These are phyloP conservation scores for Epiblema foenella DNA, from an alignment of 2,888 invertebrate genomes.

Conservation along the genomic window DNA sequence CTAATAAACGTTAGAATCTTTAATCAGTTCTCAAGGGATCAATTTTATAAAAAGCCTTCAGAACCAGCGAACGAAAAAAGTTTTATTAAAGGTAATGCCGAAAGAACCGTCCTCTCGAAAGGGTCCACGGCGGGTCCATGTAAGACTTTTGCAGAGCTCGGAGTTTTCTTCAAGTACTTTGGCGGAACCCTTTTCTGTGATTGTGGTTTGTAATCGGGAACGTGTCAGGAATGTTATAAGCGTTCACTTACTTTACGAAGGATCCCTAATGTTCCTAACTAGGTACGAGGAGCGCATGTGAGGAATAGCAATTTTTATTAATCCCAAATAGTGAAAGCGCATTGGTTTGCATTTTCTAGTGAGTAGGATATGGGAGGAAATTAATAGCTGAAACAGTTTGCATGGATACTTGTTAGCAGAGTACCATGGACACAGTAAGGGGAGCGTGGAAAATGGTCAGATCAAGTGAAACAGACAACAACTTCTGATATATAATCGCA, in stretches of 20 bases:
- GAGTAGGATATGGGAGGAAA: not conserved
- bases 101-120: not conserved
- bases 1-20: too few species aligned
- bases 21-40: too few species aligned
- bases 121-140: not conserved
- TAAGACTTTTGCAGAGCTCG: constrained; percentile 39
- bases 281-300: constrained; percentile 23
- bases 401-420: not conserved
- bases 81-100: constrained; percentile 35
- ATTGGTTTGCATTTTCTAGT: constrained; percentile 6
- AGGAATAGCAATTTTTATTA: constrained; percentile 31
- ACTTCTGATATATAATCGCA: too few species aligned
- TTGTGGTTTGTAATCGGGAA: constrained; percentile 49
- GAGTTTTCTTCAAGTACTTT: constrained; percentile 48
- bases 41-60: too few species aligned
- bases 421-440: not conserved
- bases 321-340: constrained; percentile 19
- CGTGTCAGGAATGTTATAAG: constrained; percentile 49
- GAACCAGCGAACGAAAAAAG: constrained; percentile 13
- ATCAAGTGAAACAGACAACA: too few species aligned
- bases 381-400: not conserved
- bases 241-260: constrained; percentile 40
- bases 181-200: constrained; percentile 45
- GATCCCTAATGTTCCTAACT: constrained; percentile 39
- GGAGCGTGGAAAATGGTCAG: too few species aligned